A percentile compares a stretch with the other conserved stretches of the same genome.
These are phyloP conservation scores for Pyrrhosoma nymphula DNA, from an alignment of 2,888 invertebrate genomes.

Conservation along the genomic window DNA sequence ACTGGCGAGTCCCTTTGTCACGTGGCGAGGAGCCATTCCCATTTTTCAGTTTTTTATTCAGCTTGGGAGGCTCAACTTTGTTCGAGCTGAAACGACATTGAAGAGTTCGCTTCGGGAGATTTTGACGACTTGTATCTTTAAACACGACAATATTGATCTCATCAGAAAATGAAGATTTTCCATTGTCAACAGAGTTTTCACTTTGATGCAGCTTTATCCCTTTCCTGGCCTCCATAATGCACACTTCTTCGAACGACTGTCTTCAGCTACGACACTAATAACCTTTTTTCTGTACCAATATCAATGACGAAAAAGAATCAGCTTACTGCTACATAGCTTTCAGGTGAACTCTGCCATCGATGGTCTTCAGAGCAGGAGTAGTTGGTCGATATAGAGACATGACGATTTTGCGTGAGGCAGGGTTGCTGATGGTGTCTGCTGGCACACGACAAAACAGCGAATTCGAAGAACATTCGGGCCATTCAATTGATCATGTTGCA, in stretches of 20 bases:
- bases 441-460: too few relatives aligned
- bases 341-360: too few relatives aligned
- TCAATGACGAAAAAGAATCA: too few relatives aligned
- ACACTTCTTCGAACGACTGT: neutral
- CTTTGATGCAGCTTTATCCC: neutral
- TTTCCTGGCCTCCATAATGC: neutral
- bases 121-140: slow-evolving; percentile 45
- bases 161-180: neutral
- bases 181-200: neutral
- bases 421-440: too few relatives aligned
- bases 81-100: neutral
- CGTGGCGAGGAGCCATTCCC: neutral
- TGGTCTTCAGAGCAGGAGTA: too few relatives aligned
- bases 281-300: too few relatives aligned
- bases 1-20: neutral
- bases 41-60: neutral
- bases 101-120: neutral
- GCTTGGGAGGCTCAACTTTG: neutral
- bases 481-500: too few relatives aligned
- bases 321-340: too few relatives aligned
- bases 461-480: too few relatives aligned
- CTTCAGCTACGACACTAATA: neutral
- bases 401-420: too few relatives aligned
- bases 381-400: too few relatives aligned
- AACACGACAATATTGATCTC: slow-evolving; percentile 55